Evolutionary conservation across 2,888 invertebrate species (phyloP).

Genomic region (Peribatodes rhomboidaria): DNA sequence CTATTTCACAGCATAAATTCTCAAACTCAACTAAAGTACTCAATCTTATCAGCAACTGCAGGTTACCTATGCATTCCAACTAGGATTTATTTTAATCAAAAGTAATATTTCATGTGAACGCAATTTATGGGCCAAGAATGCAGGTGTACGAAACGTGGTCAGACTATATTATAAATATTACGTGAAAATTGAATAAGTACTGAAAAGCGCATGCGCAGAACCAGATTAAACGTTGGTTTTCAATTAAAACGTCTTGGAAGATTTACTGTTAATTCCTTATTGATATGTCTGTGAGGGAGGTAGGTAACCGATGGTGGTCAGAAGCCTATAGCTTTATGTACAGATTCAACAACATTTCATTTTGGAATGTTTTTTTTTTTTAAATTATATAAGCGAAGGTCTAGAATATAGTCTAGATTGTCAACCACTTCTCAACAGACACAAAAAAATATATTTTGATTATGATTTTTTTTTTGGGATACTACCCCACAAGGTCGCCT

Average conservation of each 20-base stretch:
- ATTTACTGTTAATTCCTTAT: slow-evolving; percentile 66
- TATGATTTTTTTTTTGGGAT: too few relatives aligned
- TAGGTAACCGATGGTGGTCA: neutral
- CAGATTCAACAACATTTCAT: neutral
- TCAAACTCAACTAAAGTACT: too few relatives aligned
- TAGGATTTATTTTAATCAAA: slow-evolving; percentile 24
- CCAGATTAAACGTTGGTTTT: slow-evolving; percentile 80
- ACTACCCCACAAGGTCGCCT: too few relatives aligned
- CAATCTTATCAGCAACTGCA: neutral
- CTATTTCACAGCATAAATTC: too few relatives aligned
- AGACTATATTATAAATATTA: slow-evolving; percentile 70
- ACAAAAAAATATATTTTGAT: too few relatives aligned
- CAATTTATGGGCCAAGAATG: slow-evolving; percentile 56
- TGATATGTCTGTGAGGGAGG: slow-evolving; percentile 58
- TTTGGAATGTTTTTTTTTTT: too few relatives aligned
- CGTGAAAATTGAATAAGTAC: slow-evolving; percentile 74
- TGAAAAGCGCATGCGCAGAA: slow-evolving; percentile 73
- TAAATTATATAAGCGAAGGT: too few relatives aligned
- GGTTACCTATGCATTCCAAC: neutral
- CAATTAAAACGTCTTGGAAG: slow-evolving; percentile 80
- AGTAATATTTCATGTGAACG: slow-evolving; percentile 20
- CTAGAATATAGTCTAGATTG: too few relatives aligned
- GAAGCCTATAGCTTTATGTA: neutral
- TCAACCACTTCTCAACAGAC: too few relatives aligned
- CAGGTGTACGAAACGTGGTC: slow-evolving; percentile 65